phyloP scores from a whole-genome alignment of 2,797 vertebrate species.

The Gorsachius magnificus region DNA sequence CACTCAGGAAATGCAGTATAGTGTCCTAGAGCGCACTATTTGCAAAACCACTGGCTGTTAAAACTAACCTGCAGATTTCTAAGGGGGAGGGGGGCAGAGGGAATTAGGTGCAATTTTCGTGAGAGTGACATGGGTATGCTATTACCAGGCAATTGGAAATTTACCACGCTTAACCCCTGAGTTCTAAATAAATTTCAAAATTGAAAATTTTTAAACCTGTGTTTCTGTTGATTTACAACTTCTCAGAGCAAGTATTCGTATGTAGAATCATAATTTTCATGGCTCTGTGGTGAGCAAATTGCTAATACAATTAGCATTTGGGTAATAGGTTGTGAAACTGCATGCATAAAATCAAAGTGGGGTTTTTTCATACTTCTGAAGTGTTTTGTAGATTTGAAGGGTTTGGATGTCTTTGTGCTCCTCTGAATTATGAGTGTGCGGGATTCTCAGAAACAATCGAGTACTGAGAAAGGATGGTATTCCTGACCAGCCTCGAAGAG shows the following conservation, averaged over 20 bases:
- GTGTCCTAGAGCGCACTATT: slow-evolving; percentile 28
- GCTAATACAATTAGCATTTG: not conserved
- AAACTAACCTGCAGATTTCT: slow-evolving; percentile 32
- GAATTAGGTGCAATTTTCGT: slow-evolving; percentile 43
- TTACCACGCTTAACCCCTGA: slow-evolving; percentile 33
- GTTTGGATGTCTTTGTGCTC: not conserved
- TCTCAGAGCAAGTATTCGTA: not conserved
- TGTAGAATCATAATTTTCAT: not conserved
- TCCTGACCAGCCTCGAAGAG: not conserved
- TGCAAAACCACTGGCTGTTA: slow-evolving; percentile 50
- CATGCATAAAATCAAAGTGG: not conserved
- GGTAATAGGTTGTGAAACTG: not conserved
- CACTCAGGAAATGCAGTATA: slow-evolving; percentile 56
- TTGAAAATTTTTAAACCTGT: slow-evolving; percentile 64
- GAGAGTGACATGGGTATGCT: slow-evolving; percentile 30
- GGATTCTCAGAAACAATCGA: not conserved
- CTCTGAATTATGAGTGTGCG: not conserved
- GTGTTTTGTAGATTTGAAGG: not conserved
- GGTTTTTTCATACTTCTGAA: not conserved
- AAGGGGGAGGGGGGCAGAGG: not conserved
- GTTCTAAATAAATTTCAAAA: slow-evolving; percentile 64
- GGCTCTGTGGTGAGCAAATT: not conserved
- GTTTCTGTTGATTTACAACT: slow-evolving; percentile 54
- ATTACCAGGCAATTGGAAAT: slow-evolving; percentile 46
- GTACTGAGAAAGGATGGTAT: not conserved